phyloP scores from a whole-genome alignment of 2,797 vertebrate genomes.

The Yasuhikotakia modesta region DNA sequence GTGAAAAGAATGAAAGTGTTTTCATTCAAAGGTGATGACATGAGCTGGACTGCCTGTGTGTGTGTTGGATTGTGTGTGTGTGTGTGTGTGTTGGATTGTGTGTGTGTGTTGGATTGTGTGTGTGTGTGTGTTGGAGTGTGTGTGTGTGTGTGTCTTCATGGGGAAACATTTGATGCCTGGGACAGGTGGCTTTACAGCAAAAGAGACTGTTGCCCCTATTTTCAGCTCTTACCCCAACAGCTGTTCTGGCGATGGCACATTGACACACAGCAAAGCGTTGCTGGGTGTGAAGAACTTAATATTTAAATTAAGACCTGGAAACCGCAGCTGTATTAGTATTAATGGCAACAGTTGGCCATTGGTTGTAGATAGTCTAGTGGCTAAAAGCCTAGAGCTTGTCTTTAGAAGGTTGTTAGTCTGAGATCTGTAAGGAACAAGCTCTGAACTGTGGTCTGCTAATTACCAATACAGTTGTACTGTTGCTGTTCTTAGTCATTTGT shows the following conservation, averaged over 20 bases:
- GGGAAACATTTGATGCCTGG: constrained; percentile 37
- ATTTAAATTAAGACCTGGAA: neutral
- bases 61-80: constrained; percentile 13
- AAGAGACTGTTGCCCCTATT: constrained; percentile 36
- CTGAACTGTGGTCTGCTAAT: neutral
- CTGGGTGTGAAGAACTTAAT: constrained; percentile 1
- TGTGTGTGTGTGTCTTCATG: constrained; percentile 6
- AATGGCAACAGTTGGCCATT: neutral
- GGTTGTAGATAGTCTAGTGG: neutral
- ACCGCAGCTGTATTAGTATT: neutral
- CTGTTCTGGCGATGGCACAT: constrained; percentile 41
- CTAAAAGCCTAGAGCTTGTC: neutral
- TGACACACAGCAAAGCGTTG: constrained; percentile 27
- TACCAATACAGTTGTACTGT: neutral
- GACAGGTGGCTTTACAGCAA: constrained; percentile 56
- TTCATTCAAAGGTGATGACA: constrained; percentile 25
- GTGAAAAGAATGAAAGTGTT: constrained; percentile 14
- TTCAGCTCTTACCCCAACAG: constrained; percentile 32
- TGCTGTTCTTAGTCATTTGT: neutral
- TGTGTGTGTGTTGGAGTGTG: constrained; percentile 20
- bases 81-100: constrained; percentile 20
- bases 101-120: constrained; percentile 15
- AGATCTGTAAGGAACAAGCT: neutral
- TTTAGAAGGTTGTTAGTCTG: neutral
- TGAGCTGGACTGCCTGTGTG: constrained; percentile 9